Base-by-base conservation (phyloP, 2,113 vertebrate species). In the Corythoichthys haematopterus region DNA sequence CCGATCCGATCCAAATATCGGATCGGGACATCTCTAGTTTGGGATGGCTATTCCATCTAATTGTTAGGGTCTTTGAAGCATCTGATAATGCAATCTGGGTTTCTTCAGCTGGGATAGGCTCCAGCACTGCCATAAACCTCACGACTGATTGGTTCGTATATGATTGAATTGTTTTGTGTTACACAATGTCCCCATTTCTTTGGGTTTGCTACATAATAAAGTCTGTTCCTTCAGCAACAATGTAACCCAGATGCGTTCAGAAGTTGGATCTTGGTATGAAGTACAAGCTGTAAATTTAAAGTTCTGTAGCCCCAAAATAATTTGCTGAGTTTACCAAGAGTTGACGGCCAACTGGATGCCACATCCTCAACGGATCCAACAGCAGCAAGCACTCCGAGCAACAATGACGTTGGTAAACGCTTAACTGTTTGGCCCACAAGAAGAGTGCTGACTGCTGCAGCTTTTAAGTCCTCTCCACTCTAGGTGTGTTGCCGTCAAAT, bases 401-500 rank as follows among this genome's bases (percentile, higher is more conserved):
- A 67, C 68, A 43, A 65, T 52, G 73, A 69, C 37, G 65, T 68
- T 47, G 43, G 52, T 40, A 40, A 60, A 60, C 1, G 37, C 45
- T 62, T 62, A 11, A 46, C 40, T 33, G 12, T 57, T 57, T 7
- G 60, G 4, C 65, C 66, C 57, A 67, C 50, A 45, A 56, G 70
- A 68, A 16, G 66, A 66, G 61, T 12, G 2, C 65, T 48, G 47
- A 28, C 16, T 56, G 51, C 55, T 76, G 16, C 77, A 71, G 28
- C 64, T 58, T 60, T 75, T 62, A 47, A 78, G 56, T 69, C 64
- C 56, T 63, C 74, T 64, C 67, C 40, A 52, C 66, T 66, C 46
- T 73, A 81, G 86, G 83, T 83, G 80, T 79, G 69, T 79, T 66
- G 11, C 46, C 55, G 33, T 33, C 12, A 3, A 36, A 3, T 50